These are phyloP conservation scores for Peromyscus polionotus DNA, from an alignment of 2,113 vertebrate species.

Conservation along the genomic window DNA sequence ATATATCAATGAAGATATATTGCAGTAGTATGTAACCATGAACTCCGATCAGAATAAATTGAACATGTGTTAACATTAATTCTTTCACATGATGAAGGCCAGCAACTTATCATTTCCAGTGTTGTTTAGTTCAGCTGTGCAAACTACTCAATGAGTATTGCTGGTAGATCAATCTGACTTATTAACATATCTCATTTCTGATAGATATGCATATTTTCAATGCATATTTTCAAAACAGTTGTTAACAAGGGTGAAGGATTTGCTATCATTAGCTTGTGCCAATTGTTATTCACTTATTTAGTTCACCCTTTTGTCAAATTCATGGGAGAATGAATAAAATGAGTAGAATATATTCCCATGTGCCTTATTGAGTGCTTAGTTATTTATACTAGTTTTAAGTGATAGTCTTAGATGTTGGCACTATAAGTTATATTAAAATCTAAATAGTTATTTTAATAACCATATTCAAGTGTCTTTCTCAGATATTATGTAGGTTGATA, in stretches of 20 bases:
- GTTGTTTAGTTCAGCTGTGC: background rate
- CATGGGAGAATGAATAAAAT: background rate
- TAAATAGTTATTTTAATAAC: background rate
- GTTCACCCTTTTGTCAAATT: background rate
- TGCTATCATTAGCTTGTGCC: background rate
- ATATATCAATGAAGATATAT: background rate
- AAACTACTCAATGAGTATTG: background rate
- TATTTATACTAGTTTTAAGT: background rate
- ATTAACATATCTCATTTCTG: background rate
- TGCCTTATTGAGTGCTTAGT: background rate
- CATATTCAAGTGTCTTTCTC: background rate
- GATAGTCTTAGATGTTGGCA: background rate
- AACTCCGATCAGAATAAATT: background rate
- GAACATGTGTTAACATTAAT: background rate
- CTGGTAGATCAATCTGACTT: background rate
- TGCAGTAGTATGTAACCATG: background rate
- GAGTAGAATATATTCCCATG: background rate
- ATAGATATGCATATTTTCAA: background rate
- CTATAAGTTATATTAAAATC: background rate
- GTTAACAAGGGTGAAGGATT: background rate
- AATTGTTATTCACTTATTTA: background rate
- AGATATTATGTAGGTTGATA: background rate
- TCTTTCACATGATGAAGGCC: background rate
- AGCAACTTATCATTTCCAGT: background rate
- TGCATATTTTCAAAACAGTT: background rate